Conservation (phyloP, 1,140 invertebrate genomes). For the Pogonognathellus flavescens region DNA sequence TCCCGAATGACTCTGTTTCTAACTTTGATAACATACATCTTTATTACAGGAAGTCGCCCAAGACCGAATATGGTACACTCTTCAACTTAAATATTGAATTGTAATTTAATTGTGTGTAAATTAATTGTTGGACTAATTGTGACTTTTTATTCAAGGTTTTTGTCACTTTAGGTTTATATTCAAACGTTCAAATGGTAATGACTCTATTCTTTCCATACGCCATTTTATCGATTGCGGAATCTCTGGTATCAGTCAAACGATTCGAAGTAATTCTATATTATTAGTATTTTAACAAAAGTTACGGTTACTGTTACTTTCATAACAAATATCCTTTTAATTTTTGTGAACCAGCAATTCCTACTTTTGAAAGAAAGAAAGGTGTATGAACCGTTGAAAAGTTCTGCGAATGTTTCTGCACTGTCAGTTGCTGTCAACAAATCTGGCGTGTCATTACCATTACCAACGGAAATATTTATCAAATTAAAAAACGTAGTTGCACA, state of each 20-base stretch:
- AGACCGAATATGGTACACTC: slow-evolving; percentile 69
- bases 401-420: no score
- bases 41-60: slow-evolving; percentile 69
- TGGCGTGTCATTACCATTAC: no score
- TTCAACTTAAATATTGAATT: background rate
- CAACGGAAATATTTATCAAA: background rate
- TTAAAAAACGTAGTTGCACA: slow-evolving; percentile 72
- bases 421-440: background rate
- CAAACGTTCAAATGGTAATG: slow-evolving; percentile 70
- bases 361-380: background rate
- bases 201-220: slow-evolving; percentile 72
- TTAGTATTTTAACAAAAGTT: background rate
- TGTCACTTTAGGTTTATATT: slow-evolving; percentile 71
- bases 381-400: background rate
- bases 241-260: slow-evolving; percentile 73
- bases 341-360: background rate
- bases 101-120: background rate
- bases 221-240: slow-evolving; percentile 76
- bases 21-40: slow-evolving; percentile 70
- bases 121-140: slow-evolving; percentile 46
- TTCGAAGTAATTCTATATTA: slow-evolving; percentile 52
- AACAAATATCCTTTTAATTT: background rate
- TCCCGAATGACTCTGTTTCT: slow-evolving; percentile 72
- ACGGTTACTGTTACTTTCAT: background rate
- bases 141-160: slow-evolving; percentile 67